These are phyloP conservation scores for Clusia tigrina DNA, from an alignment of 2,888 invertebrate species.

Conservation along the genomic window DNA sequence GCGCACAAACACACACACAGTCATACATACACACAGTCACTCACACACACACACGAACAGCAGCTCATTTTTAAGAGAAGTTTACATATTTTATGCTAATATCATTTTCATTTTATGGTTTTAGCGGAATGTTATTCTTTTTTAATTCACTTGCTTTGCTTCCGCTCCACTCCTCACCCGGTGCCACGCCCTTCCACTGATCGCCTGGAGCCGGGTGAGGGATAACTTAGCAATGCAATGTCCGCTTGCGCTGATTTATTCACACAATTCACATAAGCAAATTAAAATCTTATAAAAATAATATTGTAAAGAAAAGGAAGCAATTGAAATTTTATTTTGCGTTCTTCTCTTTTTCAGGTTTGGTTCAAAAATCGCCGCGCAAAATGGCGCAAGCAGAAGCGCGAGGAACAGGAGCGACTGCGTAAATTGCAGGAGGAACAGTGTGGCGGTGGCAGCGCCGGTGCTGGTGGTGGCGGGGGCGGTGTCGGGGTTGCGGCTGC, in stretches of 20 bases:
- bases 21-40: no score
- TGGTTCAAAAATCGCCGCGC: constrained; percentile 97
- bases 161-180: not conserved
- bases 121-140: constrained; percentile 13
- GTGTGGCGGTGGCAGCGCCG: constrained; percentile 49
- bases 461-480: constrained; percentile 26
- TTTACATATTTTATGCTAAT: constrained; percentile 21
- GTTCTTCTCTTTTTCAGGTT: constrained; percentile 71
- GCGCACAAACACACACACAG: no score
- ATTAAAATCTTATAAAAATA: constrained; percentile 29
- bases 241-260: not conserved
- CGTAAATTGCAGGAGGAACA: constrained; percentile 85
- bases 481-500: constrained; percentile 18
- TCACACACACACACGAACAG: not conserved
- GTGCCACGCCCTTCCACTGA: not conserved
- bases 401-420: constrained; percentile 84
- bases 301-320: constrained; percentile 9
- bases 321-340: no score
- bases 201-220: not conserved
- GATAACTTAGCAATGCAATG: constrained; percentile 13
- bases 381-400: constrained; percentile 95
- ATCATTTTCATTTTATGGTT: constrained; percentile 29
- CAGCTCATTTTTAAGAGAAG: not conserved
- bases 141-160: not conserved
- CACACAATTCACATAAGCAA: constrained; percentile 24